These are phyloP conservation scores for Cochlearius cochlearius DNA, from an alignment of 2,113 vertebrate genomes.

Conservation along the genomic window DNA sequence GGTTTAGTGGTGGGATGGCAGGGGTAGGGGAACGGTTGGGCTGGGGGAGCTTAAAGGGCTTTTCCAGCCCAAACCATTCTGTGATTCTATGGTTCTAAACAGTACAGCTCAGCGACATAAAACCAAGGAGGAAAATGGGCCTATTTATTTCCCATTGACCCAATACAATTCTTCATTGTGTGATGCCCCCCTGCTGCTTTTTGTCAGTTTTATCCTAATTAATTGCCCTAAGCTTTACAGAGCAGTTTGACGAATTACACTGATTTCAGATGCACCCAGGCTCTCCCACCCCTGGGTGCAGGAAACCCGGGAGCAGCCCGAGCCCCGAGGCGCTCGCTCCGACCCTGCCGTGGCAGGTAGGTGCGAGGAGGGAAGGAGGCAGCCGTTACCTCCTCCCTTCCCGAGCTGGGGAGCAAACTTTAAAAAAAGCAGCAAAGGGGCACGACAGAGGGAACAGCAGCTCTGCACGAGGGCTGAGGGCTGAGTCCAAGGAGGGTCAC, in stretches of 20 bases:
- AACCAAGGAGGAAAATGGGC: not conserved
- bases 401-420: not conserved
- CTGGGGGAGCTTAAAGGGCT: no score
- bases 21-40: no score
- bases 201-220: slow-evolving; percentile 12
- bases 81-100: not conserved
- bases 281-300: not conserved
- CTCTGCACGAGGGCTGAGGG: not conserved
- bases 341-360: not conserved
- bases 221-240: not conserved
- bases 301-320: not conserved
- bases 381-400: not conserved
- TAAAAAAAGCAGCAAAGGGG: not conserved
- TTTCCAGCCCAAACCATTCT: no score
- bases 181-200: slow-evolving; percentile 14
- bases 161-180: not conserved
- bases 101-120: not conserved
- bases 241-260: not conserved
- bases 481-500: not conserved
- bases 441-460: not conserved
- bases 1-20: no score
- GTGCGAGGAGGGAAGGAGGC: not conserved
- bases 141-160: not conserved
- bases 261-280: not conserved
- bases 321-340: not conserved